These are phyloP conservation scores for Andinoacara biseriatus DNA, from an alignment of 2,113 vertebrate genomes.

Conservation along the genomic window DNA sequence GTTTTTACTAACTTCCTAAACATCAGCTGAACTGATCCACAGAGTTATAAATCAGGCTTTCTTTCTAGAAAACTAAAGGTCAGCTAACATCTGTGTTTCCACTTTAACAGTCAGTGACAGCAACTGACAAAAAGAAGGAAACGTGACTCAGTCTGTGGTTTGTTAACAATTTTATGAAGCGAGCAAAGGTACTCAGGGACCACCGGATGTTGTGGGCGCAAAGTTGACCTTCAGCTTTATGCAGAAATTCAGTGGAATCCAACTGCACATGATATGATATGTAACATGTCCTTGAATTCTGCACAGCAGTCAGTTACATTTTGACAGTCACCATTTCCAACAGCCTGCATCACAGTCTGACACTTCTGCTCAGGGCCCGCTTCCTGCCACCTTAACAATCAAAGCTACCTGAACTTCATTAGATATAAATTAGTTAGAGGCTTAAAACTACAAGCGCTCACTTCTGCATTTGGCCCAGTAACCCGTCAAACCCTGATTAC, in stretches of 20 bases:
- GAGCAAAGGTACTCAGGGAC: neutral
- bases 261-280: neutral
- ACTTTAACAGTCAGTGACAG: neutral
- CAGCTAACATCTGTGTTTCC: slow-evolving; percentile 28
- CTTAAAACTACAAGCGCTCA: neutral
- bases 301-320: neutral
- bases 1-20: neutral
- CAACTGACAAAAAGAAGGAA: slow-evolving; percentile 18
- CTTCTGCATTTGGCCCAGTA: neutral
- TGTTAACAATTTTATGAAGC: neutral
- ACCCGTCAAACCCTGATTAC: neutral
- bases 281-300: neutral
- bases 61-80: slow-evolving; percentile 1
- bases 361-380: neutral
- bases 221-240: neutral
- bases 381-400: neutral
- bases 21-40: neutral
- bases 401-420: too few species aligned
- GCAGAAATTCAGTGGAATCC: neutral
- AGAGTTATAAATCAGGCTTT: neutral
- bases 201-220: neutral
- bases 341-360: neutral
- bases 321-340: neutral
- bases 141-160: slow-evolving; percentile 14
- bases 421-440: too few species aligned